Evolutionary conservation across 2,888 invertebrate species (phyloP).

Genomic region (Mimas tiliae): DNA sequence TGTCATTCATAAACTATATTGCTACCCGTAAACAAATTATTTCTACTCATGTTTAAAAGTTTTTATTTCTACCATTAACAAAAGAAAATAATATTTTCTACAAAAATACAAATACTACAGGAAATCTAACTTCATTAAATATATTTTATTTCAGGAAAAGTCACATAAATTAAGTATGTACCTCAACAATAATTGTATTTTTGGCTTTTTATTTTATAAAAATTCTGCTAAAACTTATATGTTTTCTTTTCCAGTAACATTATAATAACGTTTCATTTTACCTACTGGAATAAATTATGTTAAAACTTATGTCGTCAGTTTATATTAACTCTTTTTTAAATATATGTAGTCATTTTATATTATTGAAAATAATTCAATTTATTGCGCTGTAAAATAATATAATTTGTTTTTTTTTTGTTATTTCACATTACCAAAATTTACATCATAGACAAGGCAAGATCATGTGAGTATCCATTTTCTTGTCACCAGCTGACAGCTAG

Average conservation of each 20-base stretch:
- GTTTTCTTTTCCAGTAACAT: neutral
- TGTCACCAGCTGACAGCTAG: slow-evolving; percentile 77
- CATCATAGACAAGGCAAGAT: slow-evolving; percentile 67
- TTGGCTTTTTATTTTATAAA: neutral
- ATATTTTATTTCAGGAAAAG: too few relatives aligned
- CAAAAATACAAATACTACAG: too few relatives aligned
- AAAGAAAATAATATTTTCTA: neutral
- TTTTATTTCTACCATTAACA: slow-evolving; percentile 6
- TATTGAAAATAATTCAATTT: neutral
- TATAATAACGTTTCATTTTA: slow-evolving; percentile 5
- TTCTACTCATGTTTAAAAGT: neutral
- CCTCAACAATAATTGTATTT: too few relatives aligned
- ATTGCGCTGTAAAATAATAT: neutral
- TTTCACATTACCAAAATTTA: slow-evolving; percentile 3
- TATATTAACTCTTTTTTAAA: neutral
- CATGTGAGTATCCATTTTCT: slow-evolving; percentile 79
- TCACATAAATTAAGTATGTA: too few relatives aligned
- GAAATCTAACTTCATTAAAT: too few relatives aligned
- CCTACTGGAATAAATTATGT: neutral
- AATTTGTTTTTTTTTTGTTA: neutral
- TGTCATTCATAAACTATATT: slow-evolving; percentile 57
- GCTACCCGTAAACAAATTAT: neutral
- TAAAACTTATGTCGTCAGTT: neutral
- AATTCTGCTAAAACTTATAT: neutral
- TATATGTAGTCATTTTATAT: neutral